Evolutionary conservation across 2,797 vertebrate species (phyloP).

Genomic region (Gadopsis bispinosus): DNA sequence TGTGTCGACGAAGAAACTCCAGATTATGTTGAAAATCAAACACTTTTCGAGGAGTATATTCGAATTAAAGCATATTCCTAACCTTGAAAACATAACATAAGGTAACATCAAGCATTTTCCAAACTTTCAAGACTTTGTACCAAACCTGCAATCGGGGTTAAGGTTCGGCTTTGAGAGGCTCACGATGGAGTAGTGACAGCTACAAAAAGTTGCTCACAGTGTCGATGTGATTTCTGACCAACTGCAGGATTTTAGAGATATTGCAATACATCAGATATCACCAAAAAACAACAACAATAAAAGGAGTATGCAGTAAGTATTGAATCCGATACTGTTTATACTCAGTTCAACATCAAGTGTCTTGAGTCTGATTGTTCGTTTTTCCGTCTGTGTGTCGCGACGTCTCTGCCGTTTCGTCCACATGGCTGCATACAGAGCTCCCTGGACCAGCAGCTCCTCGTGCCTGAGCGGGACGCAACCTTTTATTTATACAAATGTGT

Average conservation of each 20-base stretch:
- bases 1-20: too few species aligned
- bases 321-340: not conserved
- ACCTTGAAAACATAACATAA: too few species aligned
- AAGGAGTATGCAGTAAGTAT: not conserved
- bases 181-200: not conserved
- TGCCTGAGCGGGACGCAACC: constrained; percentile 29
- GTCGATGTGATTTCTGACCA: not conserved
- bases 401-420: constrained; percentile 59
- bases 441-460: constrained; percentile 42
- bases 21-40: too few species aligned
- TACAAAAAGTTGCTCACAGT: not conserved
- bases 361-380: constrained; percentile 1
- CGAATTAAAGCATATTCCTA: too few species aligned
- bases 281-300: too few species aligned
- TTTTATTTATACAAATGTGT: too few species aligned
- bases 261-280: not conserved
- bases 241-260: not conserved
- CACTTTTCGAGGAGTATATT: too few species aligned
- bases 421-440: constrained; percentile 60
- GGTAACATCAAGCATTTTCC: too few species aligned
- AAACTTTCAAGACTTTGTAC: too few species aligned
- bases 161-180: not conserved
- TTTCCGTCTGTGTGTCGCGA: constrained; percentile 35
- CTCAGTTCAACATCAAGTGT: not conserved
- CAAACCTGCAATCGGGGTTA: too few species aligned